Evolutionary conservation across 2,888 invertebrate genomes (phyloP).

Genomic region (Ophraella communa): DNA sequence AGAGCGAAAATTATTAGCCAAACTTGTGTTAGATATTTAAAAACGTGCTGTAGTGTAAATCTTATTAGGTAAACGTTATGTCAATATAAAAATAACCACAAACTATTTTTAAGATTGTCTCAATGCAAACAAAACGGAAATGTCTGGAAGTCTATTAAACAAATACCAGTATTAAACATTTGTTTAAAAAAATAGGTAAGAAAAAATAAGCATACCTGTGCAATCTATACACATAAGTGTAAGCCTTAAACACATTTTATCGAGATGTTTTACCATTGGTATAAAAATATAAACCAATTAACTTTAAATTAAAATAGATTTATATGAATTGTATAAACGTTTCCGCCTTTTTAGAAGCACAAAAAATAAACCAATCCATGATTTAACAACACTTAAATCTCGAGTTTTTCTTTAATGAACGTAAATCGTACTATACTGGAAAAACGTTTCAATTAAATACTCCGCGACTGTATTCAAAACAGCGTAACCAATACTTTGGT

Average conservation of each 20-base stretch:
- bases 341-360: background rate
- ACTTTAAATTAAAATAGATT: background rate
- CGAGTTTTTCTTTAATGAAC: background rate
- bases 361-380: background rate
- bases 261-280: conserved; percentile 50
- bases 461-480: conserved; percentile 32
- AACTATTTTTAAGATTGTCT: conserved; percentile 15
- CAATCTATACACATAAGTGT: conserved; percentile 65
- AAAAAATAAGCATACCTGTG: conserved; percentile 59
- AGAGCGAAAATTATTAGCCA: no score
- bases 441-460: background rate
- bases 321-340: background rate
- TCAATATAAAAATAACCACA: conserved; percentile 10
- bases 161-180: no score
- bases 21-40: no score
- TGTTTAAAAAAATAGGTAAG: conserved; percentile 12
- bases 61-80: background rate
- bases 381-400: background rate
- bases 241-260: conserved; percentile 61
- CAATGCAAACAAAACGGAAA: conserved; percentile 1
- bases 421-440: background rate
- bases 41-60: background rate
- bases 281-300: background rate
- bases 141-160: background rate
- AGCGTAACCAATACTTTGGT: conserved; percentile 38